Base-by-base conservation (phyloP, 2,888 invertebrate species). In the Liopterus haemorrhoidalis region DNA sequence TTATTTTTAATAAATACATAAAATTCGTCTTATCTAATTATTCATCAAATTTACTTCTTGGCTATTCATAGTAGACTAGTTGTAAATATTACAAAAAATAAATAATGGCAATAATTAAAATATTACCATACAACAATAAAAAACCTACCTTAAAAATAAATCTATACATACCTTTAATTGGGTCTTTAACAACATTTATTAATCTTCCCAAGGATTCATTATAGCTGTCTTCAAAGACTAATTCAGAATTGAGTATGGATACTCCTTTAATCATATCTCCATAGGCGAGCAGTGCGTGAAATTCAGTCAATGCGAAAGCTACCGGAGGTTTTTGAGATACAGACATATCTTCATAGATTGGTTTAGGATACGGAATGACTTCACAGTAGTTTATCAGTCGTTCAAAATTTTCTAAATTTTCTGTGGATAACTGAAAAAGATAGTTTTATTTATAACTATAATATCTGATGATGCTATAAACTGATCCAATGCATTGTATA, bases 281-380 rank as follows among this genome's bases (percentile, higher is more conserved):
- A 64, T 86, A 94, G 54, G 93, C 79, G 8, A 94, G 71, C 2
- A 95, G 67, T 0, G 85, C 82, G 67, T 96, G 95, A 69, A 92
- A 95, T 66, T 94, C 86, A 0, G 94, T 94, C 39, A 93, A 70
- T 2, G 88, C 81, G 59, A 93, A 83, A 0, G 85, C 77, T 25
- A 85, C 70, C 0, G 92, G 86, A 1, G 59, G 60, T 41, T 65
- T 64, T 32, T 53, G 57, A n/a, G 61, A 57, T 12, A 59, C 57
- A 1, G 63, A 60, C 53, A 58, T 59, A 46, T 66, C 64, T 45
- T 64, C 60, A 43, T 66, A 64, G 18, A 60, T 50, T 18, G 66
- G 61, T 53, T 65, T 63, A 2, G 70, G 68, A 51, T 67, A 70
- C 18, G 55, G 52, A 33, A 64, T 59, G 49, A 60, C 43, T 41